These are phyloP conservation scores for Tinea pellionella DNA, from an alignment of 2,888 invertebrate species.

Conservation along the genomic window DNA sequence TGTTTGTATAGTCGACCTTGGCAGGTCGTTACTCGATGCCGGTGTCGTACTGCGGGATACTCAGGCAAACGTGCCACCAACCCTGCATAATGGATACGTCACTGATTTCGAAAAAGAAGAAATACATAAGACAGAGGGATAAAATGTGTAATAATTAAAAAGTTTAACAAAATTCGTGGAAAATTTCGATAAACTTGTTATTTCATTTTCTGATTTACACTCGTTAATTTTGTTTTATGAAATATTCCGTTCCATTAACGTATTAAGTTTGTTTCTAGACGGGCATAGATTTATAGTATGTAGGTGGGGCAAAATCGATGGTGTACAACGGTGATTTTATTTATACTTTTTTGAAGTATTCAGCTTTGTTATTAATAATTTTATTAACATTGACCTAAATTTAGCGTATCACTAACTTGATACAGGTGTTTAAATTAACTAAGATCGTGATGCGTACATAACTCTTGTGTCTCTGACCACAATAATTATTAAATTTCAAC, in stretches of 20 bases:
- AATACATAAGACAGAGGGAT: neutral
- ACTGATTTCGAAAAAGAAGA: neutral
- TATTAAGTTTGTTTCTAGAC: neutral
- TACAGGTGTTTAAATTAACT: neutral
- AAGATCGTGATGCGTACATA: neutral
- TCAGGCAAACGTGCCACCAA: neutral
- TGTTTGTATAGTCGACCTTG: slow-evolving; percentile 32
- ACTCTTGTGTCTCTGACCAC: too few species aligned
- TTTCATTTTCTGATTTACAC: neutral
- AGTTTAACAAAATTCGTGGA: neutral
- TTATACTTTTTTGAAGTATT: neutral
- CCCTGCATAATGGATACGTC: slow-evolving; percentile 1
- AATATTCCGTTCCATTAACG: neutral
- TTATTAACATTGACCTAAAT: neutral
- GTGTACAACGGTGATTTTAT: neutral
- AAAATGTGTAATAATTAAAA: too few species aligned
- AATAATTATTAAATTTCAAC: neutral
- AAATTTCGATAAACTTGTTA: neutral
- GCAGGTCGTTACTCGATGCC: slow-evolving; percentile 44
- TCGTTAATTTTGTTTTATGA: neutral
- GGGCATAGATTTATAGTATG: neutral
- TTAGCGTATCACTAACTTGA: neutral
- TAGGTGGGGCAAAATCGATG: neutral
- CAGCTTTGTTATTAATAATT: neutral
- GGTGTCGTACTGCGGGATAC: slow-evolving; percentile 11